phyloP scores from a whole-genome alignment of 1,140 invertebrate species.

The Atta texana region DNA sequence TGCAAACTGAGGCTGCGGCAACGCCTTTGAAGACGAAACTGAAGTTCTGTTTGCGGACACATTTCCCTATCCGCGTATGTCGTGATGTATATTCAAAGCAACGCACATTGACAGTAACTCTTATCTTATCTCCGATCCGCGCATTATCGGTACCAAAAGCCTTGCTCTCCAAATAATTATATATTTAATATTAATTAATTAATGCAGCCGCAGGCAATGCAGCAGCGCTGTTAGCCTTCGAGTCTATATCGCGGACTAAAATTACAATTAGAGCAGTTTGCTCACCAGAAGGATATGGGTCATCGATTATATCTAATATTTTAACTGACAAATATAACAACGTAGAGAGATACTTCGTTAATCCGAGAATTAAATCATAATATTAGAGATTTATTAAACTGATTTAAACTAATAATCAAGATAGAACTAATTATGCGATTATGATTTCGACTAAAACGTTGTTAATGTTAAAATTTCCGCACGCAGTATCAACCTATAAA shows the following conservation, averaged over 20 bases:
- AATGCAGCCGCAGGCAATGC: neutral
- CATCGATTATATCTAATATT: slow-evolving; percentile 17
- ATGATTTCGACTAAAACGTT: neutral
- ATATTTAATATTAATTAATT: slow-evolving; percentile 15
- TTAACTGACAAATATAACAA: slow-evolving; percentile 39
- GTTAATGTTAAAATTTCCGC: neutral
- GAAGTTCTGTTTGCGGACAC: slow-evolving; percentile 56
- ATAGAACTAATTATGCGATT: neutral
- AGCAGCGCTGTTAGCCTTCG: neutral
- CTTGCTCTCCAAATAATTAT: neutral
- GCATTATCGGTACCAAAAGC: slow-evolving; percentile 16
- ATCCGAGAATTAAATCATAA: slow-evolving; percentile 21
- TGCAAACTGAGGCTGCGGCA: slow-evolving; percentile 44
- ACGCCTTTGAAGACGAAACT: slow-evolving; percentile 50
- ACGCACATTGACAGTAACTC: slow-evolving; percentile 36
- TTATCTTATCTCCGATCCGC: slow-evolving; percentile 45
- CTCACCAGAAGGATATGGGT: neutral
- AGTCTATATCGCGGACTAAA: neutral
- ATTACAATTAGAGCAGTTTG: slow-evolving; percentile 15
- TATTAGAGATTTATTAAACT: neutral
- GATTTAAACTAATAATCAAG: slow-evolving; percentile 12
- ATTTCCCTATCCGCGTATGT: slow-evolving; percentile 18
- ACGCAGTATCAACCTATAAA: neutral
- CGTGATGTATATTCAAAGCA: slow-evolving; percentile 39
- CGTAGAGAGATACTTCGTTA: neutral